Evolutionary conservation across 2,888 invertebrate species (phyloP), one percentile per base, ranked within the genome.

Genomic region (Ophion costatus): DNA sequence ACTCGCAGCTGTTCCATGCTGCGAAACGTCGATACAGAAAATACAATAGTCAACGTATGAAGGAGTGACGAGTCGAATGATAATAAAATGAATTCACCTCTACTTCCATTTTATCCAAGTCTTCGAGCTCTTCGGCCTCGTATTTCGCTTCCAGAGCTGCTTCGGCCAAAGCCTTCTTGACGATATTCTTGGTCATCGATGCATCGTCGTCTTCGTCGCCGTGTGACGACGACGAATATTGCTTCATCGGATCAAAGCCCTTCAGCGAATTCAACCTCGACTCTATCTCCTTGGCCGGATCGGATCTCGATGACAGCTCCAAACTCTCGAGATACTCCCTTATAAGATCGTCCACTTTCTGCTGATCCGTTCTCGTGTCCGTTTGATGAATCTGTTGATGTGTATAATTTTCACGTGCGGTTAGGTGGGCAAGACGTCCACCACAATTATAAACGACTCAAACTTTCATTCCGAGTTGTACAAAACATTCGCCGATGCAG

Each of bases 261-360:
- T 95, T 94, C 24, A 96, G 89, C 14, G 94, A 93, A 45, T 95
- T 94, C 77, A 95, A 91, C 86, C 95, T 93, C 85, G 94, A 93
- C 89, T 95, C 95, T 10, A 87, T 80, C 17, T 83, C 83, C 29
- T 83, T 78, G 0, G 80, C 33, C 2, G 95, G 94, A 92, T 95
- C 94, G 24, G 91, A 93, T 0, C 94, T 92, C 7, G 94, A 90
- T 14, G 93, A 92, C 57, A 95, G 92, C n/a, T 94, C 94, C n/a
- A 95, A 89, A 87, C 94, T 95, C 70, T 91, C 93, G 10, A 94
- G 84, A 89, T 94, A 95, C 87, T 95, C 94, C 76, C 94, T 93
- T 82, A 97, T 91, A n/a, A 97, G 94, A 89, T 96, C 96, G 90
- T 97, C 95, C 29, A 95, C 95, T 94, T 97, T 96, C 89, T 97